Evolutionary conservation across 1,140 invertebrate species (phyloP), one percentile per base, ranked within the genome.

Genomic region (Zaprionus kolodkinae): DNA sequence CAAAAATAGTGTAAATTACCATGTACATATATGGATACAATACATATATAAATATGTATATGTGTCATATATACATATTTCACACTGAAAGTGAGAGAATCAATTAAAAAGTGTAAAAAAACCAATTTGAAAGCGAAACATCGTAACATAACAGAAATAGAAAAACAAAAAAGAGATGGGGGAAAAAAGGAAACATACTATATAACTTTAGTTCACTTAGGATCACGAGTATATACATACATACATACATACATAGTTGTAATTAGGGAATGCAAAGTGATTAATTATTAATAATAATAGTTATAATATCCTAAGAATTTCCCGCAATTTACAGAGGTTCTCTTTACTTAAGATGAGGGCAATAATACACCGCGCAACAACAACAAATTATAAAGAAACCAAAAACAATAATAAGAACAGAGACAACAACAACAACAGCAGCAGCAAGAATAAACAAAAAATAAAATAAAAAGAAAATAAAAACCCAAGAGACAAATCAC

Each of bases 21-120:
- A 56, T 81, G 66, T 78, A 84, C 73, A 60, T 59, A 78, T 66
- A 63, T 17, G 61, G 64, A 21, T 64, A 48, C 21, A 57, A 57
- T 38, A 45, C 27, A 30, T 30, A 84, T 81, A 60, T 59, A 81
- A 69, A 63, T 17, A 68, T 71, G 33, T 64, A 48, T 33, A 57
- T 38, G 56, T 56, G 15, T 61, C 33, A 43, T 30, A 25, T n/a
- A 70, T 25, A 65, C 38, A 57, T 33, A 59, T 60, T 57, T 66
- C 25, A 64, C 80, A 77, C 69, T 69, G 52, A 75, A 85, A 78
- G 45, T 60, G 72, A 71, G 74, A 67, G 73, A 86, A 86, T 81
- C 78, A 81, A 86, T 79, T 79, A 79, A 50, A 30, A 15, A 15
- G 40, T 45, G 40, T 45, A 17, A 55, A 61, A 17, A 55, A 61